Percentiles rank a stretch among this genome's conserved stretches.
These are phyloP conservation scores for Trypoxylus dichotomus DNA, from an alignment of 1,140 invertebrate genomes.

Conservation along the genomic window DNA sequence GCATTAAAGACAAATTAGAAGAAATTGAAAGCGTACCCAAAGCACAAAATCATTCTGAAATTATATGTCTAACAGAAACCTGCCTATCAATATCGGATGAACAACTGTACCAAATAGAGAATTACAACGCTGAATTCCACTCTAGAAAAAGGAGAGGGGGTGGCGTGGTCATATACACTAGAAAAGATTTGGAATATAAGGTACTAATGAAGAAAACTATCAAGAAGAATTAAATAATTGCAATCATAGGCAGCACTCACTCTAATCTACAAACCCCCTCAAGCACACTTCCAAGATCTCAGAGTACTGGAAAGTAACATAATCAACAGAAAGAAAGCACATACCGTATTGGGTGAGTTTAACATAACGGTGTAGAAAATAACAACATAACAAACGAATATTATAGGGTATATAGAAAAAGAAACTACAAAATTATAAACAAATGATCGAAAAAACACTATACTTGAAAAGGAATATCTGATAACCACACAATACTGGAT, in stretches of 20 bases:
- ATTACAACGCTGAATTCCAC: not conserved
- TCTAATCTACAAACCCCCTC: too few species aligned
- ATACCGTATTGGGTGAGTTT: not conserved
- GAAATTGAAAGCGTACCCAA: too few species aligned
- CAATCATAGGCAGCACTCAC: not conserved
- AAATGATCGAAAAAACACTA: not conserved
- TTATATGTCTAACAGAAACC: not conserved
- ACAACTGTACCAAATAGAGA: not conserved
- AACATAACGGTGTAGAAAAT: not conserved
- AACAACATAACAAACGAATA: not conserved
- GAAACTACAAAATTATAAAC: not conserved
- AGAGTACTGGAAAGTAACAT: not conserved
- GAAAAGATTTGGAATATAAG: not conserved
- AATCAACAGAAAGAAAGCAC: not conserved
- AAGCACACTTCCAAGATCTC: too few species aligned
- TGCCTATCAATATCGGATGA: not conserved
- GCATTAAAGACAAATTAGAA: too few species aligned
- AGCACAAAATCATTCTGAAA: constrained; percentile 1
- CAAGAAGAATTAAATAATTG: not conserved
- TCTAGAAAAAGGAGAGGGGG: not conserved
- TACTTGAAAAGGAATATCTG: not conserved
- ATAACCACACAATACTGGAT: not conserved
- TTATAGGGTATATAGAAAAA: not conserved
- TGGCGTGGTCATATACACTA: not conserved
- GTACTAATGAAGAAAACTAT: not conserved